A percentile compares a stretch with the other conserved stretches of the same genome.
Evolutionary conservation across 2,797 vertebrate species (phyloP).

Genomic region (Gymnoscopelus microlampas): DNA sequence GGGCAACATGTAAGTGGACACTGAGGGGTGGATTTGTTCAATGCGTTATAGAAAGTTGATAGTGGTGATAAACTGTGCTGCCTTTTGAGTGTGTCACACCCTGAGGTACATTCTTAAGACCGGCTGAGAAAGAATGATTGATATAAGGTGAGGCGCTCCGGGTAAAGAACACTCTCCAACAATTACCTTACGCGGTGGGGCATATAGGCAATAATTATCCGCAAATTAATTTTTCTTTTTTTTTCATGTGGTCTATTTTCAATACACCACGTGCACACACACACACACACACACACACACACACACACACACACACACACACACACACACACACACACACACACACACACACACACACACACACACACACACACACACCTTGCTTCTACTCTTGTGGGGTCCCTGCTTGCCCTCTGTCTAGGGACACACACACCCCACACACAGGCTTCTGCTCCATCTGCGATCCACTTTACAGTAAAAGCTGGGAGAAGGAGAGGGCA

Average conservation of each 20-base stretch:
- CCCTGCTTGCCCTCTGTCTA: too few species aligned
- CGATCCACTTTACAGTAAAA: conserved; percentile 33
- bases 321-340: too few species aligned
- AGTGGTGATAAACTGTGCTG: conserved; percentile 17
- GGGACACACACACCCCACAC: conserved; percentile 23
- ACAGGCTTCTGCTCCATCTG: conserved; percentile 59
- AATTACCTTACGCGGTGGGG: background rate
- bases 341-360: conserved; percentile 2
- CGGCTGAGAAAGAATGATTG: background rate
- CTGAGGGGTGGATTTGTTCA: conserved; percentile 30
- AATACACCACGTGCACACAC: conserved; percentile 25
- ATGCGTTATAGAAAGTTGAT: conserved; percentile 49
- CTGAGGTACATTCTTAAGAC: background rate
- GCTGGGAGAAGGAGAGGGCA: conserved; percentile 47
- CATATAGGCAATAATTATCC: too few species aligned
- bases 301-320: background rate
- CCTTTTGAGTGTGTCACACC: background rate
- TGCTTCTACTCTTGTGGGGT: too few species aligned
- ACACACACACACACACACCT: too few species aligned
- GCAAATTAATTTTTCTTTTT: too few species aligned
- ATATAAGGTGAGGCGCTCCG: background rate
- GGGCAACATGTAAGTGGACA: conserved; percentile 58
- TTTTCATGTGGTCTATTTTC: too few species aligned
- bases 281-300: too few species aligned
- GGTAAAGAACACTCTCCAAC: background rate